phyloP scores from a whole-genome alignment of 2,888 invertebrate genomes.

The Neoscelio sp. region DNA sequence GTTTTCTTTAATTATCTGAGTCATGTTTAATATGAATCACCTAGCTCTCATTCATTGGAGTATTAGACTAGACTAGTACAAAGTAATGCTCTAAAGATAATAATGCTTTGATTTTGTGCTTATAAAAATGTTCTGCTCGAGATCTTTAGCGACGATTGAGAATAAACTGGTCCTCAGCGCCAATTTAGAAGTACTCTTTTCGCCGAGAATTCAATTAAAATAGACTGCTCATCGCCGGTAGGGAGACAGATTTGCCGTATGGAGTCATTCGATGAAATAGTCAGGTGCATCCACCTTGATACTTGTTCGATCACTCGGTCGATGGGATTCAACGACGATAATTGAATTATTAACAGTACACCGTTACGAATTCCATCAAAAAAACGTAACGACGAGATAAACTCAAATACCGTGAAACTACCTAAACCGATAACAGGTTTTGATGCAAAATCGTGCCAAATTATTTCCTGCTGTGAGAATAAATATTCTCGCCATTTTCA shows the following conservation, averaged over 20 bases:
- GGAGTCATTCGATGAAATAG: slow-evolving; percentile 64
- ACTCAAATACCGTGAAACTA: slow-evolving; percentile 65
- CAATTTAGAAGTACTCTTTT: slow-evolving; percentile 52
- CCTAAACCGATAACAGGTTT: slow-evolving; percentile 56
- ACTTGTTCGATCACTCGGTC: slow-evolving; percentile 61
- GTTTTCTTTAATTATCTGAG: too few species aligned
- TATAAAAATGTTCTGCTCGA: slow-evolving; percentile 32
- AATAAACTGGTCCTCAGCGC: slow-evolving; percentile 43
- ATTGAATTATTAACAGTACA: slow-evolving; percentile 68
- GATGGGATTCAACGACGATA: slow-evolving; percentile 60
- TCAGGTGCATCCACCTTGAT: slow-evolving; percentile 62
- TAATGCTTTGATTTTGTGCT: slow-evolving; percentile 18
- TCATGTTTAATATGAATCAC: too few species aligned
- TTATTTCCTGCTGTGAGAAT: slow-evolving; percentile 29
- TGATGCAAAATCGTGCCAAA: slow-evolving; percentile 33
- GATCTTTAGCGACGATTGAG: slow-evolving; percentile 39
- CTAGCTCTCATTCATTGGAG: too few species aligned
- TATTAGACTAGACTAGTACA: too few species aligned
- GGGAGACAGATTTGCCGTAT: slow-evolving; percentile 61
- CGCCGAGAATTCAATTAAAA: slow-evolving; percentile 62
- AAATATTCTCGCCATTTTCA: slow-evolving; percentile 20
- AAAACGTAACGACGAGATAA: slow-evolving; percentile 64
- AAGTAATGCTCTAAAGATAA: slow-evolving; percentile 15
- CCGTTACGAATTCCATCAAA: slow-evolving; percentile 62
- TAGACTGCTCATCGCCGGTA: slow-evolving; percentile 52